These are phyloP conservation scores for Drosophila sproati DNA, from an alignment of 1,140 invertebrate species.

Conservation along the genomic window DNA sequence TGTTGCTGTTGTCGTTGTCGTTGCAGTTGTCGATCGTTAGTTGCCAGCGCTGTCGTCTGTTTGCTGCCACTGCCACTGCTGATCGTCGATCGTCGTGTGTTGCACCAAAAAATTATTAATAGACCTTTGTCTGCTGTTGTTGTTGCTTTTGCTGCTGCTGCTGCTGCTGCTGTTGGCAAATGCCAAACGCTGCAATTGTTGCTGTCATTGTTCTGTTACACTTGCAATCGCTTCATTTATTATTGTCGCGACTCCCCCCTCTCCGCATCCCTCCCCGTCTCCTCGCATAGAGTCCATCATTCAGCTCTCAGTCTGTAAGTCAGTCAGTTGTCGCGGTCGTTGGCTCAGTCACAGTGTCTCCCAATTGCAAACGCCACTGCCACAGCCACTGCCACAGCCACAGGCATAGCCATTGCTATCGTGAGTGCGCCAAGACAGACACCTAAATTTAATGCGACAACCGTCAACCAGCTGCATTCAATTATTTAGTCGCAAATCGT, in stretches of 20 bases:
- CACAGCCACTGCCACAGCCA: not conserved
- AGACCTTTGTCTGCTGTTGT: conserved; percentile 74
- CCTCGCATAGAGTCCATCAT: conserved; percentile 22
- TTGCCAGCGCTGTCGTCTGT: conserved; percentile 66
- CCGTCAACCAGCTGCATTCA: conserved; percentile 80
- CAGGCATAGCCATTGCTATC: not conserved
- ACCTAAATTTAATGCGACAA: conserved; percentile 83
- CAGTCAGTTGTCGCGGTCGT: conserved; percentile 74
- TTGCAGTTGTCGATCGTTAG: conserved; percentile 80
- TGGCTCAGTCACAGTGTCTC: conserved; percentile 70
- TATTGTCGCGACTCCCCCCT: conserved; percentile 63
- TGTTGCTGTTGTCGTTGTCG: conserved; percentile 44
- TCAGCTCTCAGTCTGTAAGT: conserved; percentile 41
- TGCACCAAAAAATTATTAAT: conserved; percentile 80
- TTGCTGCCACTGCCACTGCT: conserved; percentile 30
- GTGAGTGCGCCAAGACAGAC: conserved; percentile 64
- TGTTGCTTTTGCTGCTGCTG: conserved; percentile 34
- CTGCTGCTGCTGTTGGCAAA: conserved; percentile 69
- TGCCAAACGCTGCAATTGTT: conserved; percentile 83
- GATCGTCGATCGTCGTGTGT: conserved; percentile 51
- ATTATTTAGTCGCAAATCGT: conserved; percentile 81
- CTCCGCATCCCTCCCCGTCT: not conserved
- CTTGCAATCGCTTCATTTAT: conserved; percentile 83
- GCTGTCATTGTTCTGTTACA: conserved; percentile 84
- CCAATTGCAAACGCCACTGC: conserved; percentile 61